Evolutionary conservation across 92 coral and sea anemone genomes (phyloP).

Genomic region (Actinernus sp.): DNA sequence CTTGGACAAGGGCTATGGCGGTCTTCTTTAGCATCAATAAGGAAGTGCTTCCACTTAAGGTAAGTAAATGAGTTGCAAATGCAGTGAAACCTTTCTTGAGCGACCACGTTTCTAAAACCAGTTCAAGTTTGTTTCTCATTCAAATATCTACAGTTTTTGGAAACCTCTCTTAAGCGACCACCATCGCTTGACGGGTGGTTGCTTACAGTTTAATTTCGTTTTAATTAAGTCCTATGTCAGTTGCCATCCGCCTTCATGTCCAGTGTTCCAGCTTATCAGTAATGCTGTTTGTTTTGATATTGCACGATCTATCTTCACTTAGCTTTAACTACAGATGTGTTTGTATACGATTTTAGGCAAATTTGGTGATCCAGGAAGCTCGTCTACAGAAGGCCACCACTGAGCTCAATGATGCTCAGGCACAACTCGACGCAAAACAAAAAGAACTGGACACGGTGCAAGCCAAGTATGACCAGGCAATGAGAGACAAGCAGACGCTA

Average conservation of each 20-base stretch:
- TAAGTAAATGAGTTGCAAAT: slow-evolving; percentile 1
- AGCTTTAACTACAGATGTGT: too few relatives aligned
- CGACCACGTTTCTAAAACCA: too few relatives aligned
- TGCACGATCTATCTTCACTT: too few relatives aligned
- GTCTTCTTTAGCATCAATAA: slow-evolving; percentile 91
- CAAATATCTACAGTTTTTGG: neutral
- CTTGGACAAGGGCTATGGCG: slow-evolving; percentile 98
- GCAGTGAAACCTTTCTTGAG: neutral
- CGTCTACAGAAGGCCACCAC: slow-evolving; percentile 88
- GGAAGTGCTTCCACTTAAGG: slow-evolving; percentile 98
- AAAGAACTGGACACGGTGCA: slow-evolving; percentile 94
- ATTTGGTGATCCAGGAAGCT: slow-evolving; percentile 95
- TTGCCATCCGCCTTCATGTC: too few relatives aligned
- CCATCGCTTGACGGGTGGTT: neutral
- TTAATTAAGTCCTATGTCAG: too few relatives aligned
- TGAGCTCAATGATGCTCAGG: slow-evolving; percentile 93
- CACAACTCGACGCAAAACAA: slow-evolving; percentile 93
- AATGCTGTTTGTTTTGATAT: too few relatives aligned
- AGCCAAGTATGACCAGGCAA: slow-evolving; percentile 97
- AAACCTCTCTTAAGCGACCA: neutral
- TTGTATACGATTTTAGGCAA: too few relatives aligned
- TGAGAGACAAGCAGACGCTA: slow-evolving; percentile 94
- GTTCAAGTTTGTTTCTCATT: too few relatives aligned
- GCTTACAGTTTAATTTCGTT: too few relatives aligned
- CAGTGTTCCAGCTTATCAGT: too few relatives aligned